Percentiles rank a stretch among this genome's conserved stretches.
phyloP scores from a whole-genome alignment of 2,113 vertebrate species.

The Arizona elegans region DNA sequence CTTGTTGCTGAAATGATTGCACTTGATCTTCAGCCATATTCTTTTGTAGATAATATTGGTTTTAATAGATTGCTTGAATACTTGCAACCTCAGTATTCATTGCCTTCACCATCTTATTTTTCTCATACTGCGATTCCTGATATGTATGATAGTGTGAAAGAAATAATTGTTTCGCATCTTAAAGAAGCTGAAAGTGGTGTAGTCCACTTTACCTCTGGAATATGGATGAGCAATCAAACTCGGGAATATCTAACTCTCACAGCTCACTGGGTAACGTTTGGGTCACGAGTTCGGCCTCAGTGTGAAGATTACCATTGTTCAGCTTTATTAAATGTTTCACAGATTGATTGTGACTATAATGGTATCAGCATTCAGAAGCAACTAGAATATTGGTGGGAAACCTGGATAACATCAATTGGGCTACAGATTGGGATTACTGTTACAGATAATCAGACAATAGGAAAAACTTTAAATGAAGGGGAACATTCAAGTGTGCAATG shows the following conservation, averaged over 20 bases:
- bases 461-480: conserved; percentile 83
- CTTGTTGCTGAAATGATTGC: conserved; percentile 97
- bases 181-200: conserved; percentile 91
- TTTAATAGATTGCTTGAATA: conserved; percentile 90
- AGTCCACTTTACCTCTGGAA: conserved; percentile 91
- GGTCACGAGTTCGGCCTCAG: conserved; percentile 81
- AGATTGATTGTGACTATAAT: conserved; percentile 88
- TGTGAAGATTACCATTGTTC: conserved; percentile 92
- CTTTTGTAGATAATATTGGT: conserved; percentile 89
- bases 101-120: conserved; percentile 89
- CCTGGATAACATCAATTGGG: conserved; percentile 88
- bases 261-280: conserved; percentile 92
- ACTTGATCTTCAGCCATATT: conserved; percentile 96
- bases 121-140: conserved; percentile 93
- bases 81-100: conserved; percentile 91
- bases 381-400: conserved; percentile 93
- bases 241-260: conserved; percentile 92
- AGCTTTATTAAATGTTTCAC: conserved; percentile 87
- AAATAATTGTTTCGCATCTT: conserved; percentile 84
- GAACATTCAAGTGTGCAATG: conserved; percentile 86
- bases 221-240: conserved; percentile 94
- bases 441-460: conserved; percentile 84
- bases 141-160: conserved; percentile 92
- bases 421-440: conserved; percentile 92
- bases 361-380: conserved; percentile 88